Evolutionary conservation across 2,888 invertebrate species (phyloP).

Genomic region (Aphrophora alni): DNA sequence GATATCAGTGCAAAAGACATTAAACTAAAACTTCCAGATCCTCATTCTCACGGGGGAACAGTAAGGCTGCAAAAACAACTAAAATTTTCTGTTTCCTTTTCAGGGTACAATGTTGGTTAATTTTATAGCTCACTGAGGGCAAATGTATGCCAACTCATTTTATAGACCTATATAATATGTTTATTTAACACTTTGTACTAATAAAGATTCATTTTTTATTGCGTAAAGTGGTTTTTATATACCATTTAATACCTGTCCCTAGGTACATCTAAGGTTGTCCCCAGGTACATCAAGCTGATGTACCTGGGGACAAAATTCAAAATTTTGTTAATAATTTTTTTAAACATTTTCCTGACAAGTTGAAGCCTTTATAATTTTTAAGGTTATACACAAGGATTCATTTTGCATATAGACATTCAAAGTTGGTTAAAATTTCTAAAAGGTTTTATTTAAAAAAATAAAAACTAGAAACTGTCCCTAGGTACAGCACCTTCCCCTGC

Average conservation of each 20-base stretch:
- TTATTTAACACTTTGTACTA: constrained; percentile 8
- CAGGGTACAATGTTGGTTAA: constrained; percentile 24
- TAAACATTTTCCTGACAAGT: not conserved
- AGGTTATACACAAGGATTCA: constrained; percentile 14
- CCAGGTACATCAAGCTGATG: constrained; percentile 19
- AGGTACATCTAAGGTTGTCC: constrained; percentile 32
- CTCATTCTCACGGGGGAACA: constrained; percentile 28
- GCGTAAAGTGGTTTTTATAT: not conserved
- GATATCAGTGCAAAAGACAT: constrained; percentile 22
- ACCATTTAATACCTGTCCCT: constrained; percentile 30
- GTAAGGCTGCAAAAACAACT: constrained; percentile 31
- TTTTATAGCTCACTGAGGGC: not conserved
- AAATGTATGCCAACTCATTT: not conserved
- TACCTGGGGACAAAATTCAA: constrained; percentile 27
- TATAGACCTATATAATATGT: not conserved
- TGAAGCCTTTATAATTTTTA: constrained; percentile 19
- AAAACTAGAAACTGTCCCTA: constrained; percentile 24
- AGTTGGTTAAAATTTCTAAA: not conserved
- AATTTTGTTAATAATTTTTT: not conserved
- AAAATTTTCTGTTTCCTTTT: constrained; percentile 31
- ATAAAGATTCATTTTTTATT: constrained; percentile 19
- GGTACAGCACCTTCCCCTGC: too few species aligned
- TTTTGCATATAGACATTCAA: constrained; percentile 16
- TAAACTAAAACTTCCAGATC: constrained; percentile 30
- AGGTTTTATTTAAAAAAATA: constrained; percentile 21